Conservation (phyloP, 2,113 vertebrate genomes). For the Corythornis vintsioides region DNA sequence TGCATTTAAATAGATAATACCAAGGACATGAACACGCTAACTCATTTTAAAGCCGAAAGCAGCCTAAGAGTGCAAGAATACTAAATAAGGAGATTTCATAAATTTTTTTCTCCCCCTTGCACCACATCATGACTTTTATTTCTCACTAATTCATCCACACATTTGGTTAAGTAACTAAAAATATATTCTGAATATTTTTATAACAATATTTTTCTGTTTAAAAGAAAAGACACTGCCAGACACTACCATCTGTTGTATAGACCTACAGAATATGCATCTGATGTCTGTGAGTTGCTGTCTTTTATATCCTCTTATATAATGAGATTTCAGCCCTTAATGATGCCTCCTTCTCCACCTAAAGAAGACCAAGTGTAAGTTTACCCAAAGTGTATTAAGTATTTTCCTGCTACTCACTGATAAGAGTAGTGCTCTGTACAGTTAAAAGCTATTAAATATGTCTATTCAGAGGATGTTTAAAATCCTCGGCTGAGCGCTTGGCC, state of each 20-base stretch:
- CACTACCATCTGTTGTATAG: slow-evolving; percentile 81
- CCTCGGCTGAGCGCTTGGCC: slow-evolving; percentile 70
- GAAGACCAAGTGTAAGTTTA: slow-evolving; percentile 72
- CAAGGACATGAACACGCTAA: neutral
- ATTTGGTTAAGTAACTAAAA: slow-evolving; percentile 80
- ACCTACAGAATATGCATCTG: slow-evolving; percentile 77
- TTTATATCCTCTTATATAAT: slow-evolving; percentile 77
- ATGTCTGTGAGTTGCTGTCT: slow-evolving; percentile 79
- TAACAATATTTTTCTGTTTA: slow-evolving; percentile 81
- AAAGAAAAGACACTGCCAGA: slow-evolving; percentile 80
- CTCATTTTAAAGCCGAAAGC: slow-evolving; percentile 6
- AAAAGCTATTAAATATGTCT: slow-evolving; percentile 76
- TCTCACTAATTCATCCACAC: slow-evolving; percentile 71
- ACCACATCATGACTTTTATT: slow-evolving; percentile 62
- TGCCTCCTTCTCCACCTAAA: slow-evolving; percentile 69
- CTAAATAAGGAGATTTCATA: slow-evolving; percentile 61
- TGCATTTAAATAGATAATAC: slow-evolving; percentile 42
- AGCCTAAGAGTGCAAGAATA: slow-evolving; percentile 5
- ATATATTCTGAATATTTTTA: slow-evolving; percentile 82
- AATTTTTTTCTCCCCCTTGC: slow-evolving; percentile 35
- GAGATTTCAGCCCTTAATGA: slow-evolving; percentile 68
- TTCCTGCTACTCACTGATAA: slow-evolving; percentile 75
- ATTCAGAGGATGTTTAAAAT: slow-evolving; percentile 73
- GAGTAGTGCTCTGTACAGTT: slow-evolving; percentile 59
- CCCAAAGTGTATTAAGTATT: slow-evolving; percentile 77